Conservation (phyloP, 2,113 vertebrate genomes). For the Opisthocomus hoazin region DNA sequence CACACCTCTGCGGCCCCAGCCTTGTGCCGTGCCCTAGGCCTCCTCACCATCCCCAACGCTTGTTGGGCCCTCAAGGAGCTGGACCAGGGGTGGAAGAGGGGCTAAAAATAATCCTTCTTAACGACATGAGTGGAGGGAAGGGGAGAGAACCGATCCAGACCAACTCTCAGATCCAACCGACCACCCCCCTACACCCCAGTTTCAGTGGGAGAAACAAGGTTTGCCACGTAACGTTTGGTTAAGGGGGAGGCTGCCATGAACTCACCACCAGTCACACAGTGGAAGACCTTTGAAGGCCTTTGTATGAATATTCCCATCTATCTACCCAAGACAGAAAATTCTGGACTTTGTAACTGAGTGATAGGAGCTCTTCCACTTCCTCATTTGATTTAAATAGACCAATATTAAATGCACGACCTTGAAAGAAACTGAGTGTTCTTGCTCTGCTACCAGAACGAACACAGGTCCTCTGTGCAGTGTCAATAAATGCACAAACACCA, state of each 20-base stretch:
- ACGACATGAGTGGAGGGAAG: not conserved
- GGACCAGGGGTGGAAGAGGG: fast-evolving
- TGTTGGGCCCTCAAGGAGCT: not conserved
- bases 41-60: not conserved
- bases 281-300: fast-evolving
- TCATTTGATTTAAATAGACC: not conserved
- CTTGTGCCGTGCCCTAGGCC: too few relatives aligned
- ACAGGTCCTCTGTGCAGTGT: not conserved
- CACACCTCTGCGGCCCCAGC: not conserved
- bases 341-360: not conserved
- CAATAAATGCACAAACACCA: not conserved
- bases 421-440: not conserved
- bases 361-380: not conserved
- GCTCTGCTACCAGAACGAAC: not conserved
- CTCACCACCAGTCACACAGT: fast-evolving
- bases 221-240: fast-evolving
- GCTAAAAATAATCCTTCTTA: not conserved
- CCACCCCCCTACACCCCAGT: too few relatives aligned
- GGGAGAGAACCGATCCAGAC: not conserved
- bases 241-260: not conserved
- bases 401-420: not conserved
- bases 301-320: fast-evolving
- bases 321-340: not conserved
- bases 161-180: fast-evolving
- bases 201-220: not conserved